Conservation (phyloP, 2,888 invertebrate species). For the Pseudococcus jackbeardsleyi region DNA sequence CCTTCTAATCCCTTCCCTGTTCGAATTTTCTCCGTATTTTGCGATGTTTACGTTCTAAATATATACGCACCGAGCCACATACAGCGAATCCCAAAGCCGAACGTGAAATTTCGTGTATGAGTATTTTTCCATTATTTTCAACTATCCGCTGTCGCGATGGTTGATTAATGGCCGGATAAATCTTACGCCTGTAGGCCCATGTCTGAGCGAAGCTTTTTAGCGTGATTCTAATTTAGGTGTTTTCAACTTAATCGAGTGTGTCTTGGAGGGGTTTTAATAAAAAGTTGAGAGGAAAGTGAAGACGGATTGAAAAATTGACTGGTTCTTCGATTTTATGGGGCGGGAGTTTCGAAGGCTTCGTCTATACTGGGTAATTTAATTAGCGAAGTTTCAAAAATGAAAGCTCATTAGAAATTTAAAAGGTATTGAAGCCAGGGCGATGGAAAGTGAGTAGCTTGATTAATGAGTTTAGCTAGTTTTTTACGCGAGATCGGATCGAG, state of each 20-base stretch:
- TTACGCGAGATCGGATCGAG: too few relatives aligned
- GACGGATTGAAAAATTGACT: not conserved
- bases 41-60: constrained; percentile 56
- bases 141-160: constrained; percentile 14
- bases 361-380: not conserved
- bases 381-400: not conserved
- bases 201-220: not conserved
- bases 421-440: not conserved
- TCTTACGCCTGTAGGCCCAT: not conserved
- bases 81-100: not conserved
- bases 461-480: not conserved
- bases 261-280: not conserved
- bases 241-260: not conserved
- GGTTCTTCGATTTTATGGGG: not conserved
- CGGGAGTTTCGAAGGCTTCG: not conserved
- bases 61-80: not conserved
- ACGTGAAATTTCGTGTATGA: constrained; percentile 33
- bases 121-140: constrained; percentile 55
- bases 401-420: not conserved
- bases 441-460: not conserved
- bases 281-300: not conserved
- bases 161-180: constrained; percentile 41
- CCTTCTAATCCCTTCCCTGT: not conserved
- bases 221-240: not conserved
- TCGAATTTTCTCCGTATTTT: constrained; percentile 55